Evolutionary conservation across 2,888 invertebrate species (phyloP), one percentile per base, ranked within the genome.

Genomic region (Sminthurinus aureus): DNA sequence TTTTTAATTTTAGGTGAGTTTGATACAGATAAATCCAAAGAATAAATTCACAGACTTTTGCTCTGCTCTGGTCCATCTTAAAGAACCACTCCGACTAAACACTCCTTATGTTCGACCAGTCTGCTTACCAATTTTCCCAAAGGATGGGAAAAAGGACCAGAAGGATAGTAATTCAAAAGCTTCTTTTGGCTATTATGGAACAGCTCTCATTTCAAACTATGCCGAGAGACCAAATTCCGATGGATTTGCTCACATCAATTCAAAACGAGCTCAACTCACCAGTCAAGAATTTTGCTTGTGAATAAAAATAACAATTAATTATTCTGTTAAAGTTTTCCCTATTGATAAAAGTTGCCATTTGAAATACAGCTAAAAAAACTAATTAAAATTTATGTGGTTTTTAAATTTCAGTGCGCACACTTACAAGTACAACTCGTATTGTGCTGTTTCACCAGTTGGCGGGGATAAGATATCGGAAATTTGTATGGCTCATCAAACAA

Each of bases 231-330:
- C 13, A 0, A 58, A 18, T 24, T 66, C 78, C 13, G 78, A 78
- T 78, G 78, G 78, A 78, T 78, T 66, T 26, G 22, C 66, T 26
- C 78, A 78, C 38, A 38, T 78, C n/a, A 78, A 78, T 78, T 13
- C 67, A 15, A 78, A 18, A 24, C 24, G 38, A 66, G 18, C 58
- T 8, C 13, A 66, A 15, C 78, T 78, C 66, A 66, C 78, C 20
- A 78, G 78, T 67, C 78, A 78, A 15, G 66, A 24, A 18, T 78
- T 58, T 22, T 78, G 78, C 24, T 78, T 78, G 78, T 78, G 26
- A 78, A 66, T n/a, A 22, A 1, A 38, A 38, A 64, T 64, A 18
- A 64, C 3, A 64, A 64, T 64, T 13, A 64, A 13, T 18, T 26
- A 26, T 74, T 74, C 20, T n/a, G 2, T 78, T 64, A n/a, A 78